Evolutionary conservation across 2,888 invertebrate species (phyloP), one percentile per base, ranked within the genome.

Genomic region (Nysson spinosus): DNA sequence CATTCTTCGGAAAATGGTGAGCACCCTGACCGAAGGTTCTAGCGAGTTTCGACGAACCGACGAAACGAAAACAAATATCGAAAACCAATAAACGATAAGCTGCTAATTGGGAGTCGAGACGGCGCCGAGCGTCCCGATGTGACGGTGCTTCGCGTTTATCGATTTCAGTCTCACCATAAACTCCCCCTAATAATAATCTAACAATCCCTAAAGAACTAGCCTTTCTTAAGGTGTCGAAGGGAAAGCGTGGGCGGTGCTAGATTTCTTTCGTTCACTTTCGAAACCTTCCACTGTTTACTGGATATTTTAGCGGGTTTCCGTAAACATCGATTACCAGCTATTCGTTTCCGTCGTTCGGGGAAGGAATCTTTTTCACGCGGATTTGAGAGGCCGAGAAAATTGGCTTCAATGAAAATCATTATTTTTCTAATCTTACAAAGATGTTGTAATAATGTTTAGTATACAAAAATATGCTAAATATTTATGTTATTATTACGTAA

Each of bases 51-150:
- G 67, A 43, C 54, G 58, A 64, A 43, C 55, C 54, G 39, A 47
- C 47, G 46, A 64, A 76, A 68, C 50, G 64, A 65, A 68, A 72
- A 74, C 76, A 83, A 82, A 85, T 84, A 85, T 84, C 82, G 84
- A 80, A 83, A 84, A 83, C 78, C 82, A 81, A 84, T 84, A 85
- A 80, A 80, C 83, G 82, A 83, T 84, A 83, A 85, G 82, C 79
- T 79, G 85, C 82, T 86, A 85, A 86, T 86, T 86, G 83, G 80
- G 70, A 79, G 79, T 70, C 82, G 80, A 85, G 85, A 84, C 84
- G 81, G 79, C 79, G 78, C 75, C 81, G 78, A 42, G 26, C 54
- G 34, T 63, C 37, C 46, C 61, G 72, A 69, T 64, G 72, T 54
- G 69, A 60, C 69, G 70, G 32, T 64, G 37, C 68, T 37, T 46